Evolutionary conservation across 2,888 invertebrate genomes (phyloP).

Genomic region (Dusona sp.): DNA sequence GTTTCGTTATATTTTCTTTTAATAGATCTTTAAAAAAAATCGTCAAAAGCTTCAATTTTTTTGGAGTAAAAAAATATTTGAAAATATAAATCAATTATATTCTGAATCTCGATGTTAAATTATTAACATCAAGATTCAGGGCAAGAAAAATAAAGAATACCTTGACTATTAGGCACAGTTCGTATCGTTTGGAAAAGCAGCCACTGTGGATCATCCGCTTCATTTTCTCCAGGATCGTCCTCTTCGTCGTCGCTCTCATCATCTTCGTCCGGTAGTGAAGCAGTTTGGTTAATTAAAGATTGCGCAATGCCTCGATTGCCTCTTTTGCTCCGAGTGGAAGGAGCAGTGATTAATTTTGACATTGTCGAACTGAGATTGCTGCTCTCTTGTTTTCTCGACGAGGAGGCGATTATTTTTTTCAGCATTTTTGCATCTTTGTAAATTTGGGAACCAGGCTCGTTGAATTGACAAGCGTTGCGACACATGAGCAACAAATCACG

Average conservation of each 20-base stretch:
- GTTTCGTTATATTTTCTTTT: too few species aligned
- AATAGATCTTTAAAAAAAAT: not conserved
- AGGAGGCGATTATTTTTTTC: conserved; percentile 89
- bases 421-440: conserved; percentile 97
- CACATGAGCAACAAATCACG: conserved; percentile 96
- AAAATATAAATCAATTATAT: not conserved
- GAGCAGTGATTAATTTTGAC: conserved; percentile 78
- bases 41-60: too few species aligned
- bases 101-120: not conserved
- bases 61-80: too few species aligned
- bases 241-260: conserved; percentile 87
- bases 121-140: not conserved
- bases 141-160: conserved; percentile 71
- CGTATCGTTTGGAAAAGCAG: conserved; percentile 94
- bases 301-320: conserved; percentile 83
- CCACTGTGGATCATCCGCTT: conserved; percentile 93
- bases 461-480: conserved; percentile 97
- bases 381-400: conserved; percentile 81
- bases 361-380: conserved; percentile 74
- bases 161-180: conserved; percentile 87
- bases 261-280: conserved; percentile 88
- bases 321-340: conserved; percentile 82
- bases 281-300: conserved; percentile 87
- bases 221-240: conserved; percentile 86
- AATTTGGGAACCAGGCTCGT: conserved; percentile 98